Evolutionary conservation across 2,113 vertebrate genomes (phyloP).

Genomic region (Andinoacara biseriatus): DNA sequence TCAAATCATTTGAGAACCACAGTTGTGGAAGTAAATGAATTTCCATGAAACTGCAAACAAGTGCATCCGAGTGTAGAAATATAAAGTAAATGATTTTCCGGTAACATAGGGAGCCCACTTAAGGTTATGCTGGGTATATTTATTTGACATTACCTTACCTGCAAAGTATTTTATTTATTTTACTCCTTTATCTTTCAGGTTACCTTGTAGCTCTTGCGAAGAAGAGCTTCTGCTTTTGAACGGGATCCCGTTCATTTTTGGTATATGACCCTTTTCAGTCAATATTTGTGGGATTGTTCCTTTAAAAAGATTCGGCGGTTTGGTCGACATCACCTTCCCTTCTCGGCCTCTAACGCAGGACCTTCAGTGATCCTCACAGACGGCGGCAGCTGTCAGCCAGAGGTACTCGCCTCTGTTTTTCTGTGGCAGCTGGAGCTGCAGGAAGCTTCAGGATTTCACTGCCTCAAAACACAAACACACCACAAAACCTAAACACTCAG

Average conservation of each 20-base stretch:
- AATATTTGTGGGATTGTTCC: neutral
- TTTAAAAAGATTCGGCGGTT: neutral
- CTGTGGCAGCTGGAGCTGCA: neutral
- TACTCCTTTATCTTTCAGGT: neutral
- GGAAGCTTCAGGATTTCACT: neutral
- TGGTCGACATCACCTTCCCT: neutral
- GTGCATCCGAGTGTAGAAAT: neutral
- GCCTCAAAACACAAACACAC: neutral
- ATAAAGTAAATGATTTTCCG: neutral
- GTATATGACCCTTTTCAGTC: neutral
- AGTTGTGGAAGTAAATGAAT: neutral
- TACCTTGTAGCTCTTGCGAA: neutral
- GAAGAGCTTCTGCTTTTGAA: constrained; percentile 9
- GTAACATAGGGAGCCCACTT: too few species aligned
- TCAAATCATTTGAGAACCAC: neutral
- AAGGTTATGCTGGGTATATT: neutral
- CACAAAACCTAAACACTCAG: constrained; percentile 9
- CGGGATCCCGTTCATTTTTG: neutral
- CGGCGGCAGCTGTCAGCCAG: neutral
- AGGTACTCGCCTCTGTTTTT: constrained; percentile 4
- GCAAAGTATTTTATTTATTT: neutral
- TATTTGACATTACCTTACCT: neutral
- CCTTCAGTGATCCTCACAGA: neutral
- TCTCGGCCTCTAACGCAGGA: neutral
- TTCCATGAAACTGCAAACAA: neutral